These are phyloP conservation scores for Arrhamphus sclerolepis DNA, from an alignment of 2,797 vertebrate genomes.

Conservation along the genomic window DNA sequence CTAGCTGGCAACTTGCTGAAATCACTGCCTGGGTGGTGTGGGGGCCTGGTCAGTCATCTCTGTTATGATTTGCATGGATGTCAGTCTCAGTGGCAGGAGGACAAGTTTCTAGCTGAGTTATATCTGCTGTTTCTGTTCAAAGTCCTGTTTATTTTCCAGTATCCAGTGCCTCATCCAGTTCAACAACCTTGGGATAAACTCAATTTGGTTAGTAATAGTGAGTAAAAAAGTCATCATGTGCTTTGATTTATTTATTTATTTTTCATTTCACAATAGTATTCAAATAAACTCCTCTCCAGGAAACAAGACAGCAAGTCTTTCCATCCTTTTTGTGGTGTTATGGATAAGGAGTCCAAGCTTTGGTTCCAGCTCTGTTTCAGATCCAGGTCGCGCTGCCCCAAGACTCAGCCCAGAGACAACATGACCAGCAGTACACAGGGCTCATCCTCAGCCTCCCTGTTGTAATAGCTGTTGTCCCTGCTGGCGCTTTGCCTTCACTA, in stretches of 20 bases:
- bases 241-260: slow-evolving; percentile 26
- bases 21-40: slow-evolving; percentile 41
- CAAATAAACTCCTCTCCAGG: slow-evolving; percentile 24
- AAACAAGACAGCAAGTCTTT: slow-evolving; percentile 41
- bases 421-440: slow-evolving; percentile 63
- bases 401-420: slow-evolving; percentile 62
- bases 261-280: slow-evolving; percentile 25
- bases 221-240: slow-evolving; percentile 23
- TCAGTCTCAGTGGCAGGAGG: slow-evolving; percentile 65
- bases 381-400: slow-evolving; percentile 76
- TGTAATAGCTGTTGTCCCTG: slow-evolving; percentile 72
- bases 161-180: slow-evolving; percentile 15
- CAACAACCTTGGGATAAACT: background rate
- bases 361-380: slow-evolving; percentile 50
- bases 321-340: slow-evolving; percentile 51
- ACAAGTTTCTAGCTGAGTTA: slow-evolving; percentile 61
- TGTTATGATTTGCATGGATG: slow-evolving; percentile 81
- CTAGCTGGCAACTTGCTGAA: slow-evolving; percentile 42
- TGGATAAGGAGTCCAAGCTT: slow-evolving; percentile 62
- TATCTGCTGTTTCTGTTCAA: slow-evolving; percentile 27
- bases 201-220: background rate
- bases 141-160: slow-evolving; percentile 29
- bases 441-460: slow-evolving; percentile 73
- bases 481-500: slow-evolving; percentile 66
- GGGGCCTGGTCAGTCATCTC: slow-evolving; percentile 65